phyloP scores from a whole-genome alignment of 2,888 invertebrate genomes.

The Hedychridium roseum region DNA sequence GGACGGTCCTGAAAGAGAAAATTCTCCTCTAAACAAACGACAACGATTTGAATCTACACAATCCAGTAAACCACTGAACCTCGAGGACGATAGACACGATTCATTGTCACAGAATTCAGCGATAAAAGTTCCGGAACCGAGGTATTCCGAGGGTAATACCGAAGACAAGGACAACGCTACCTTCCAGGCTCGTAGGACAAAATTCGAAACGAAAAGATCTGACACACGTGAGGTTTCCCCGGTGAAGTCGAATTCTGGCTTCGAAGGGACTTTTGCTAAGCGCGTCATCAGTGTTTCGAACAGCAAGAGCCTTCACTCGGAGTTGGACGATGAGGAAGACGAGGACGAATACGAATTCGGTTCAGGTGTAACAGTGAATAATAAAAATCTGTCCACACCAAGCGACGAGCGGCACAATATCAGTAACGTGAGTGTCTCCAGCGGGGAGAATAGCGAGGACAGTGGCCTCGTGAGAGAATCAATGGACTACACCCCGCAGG shows the following conservation, averaged over 20 bases:
- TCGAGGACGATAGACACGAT: slow-evolving; percentile 22
- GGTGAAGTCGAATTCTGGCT: slow-evolving; percentile 16
- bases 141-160: too few species aligned
- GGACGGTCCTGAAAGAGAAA: not conserved
- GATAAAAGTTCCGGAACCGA: slow-evolving; percentile 4
- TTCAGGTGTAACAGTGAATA: slow-evolving; percentile 47
- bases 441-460: slow-evolving; percentile 57
- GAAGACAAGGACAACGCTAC: too few species aligned
- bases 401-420: slow-evolving; percentile 48
- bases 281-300: slow-evolving; percentile 32
- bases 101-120: slow-evolving; percentile 15
- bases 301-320: slow-evolving; percentile 26
- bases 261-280: slow-evolving; percentile 30
- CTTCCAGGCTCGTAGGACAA: slow-evolving; percentile 37
- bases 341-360: slow-evolving; percentile 51
- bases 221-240: slow-evolving; percentile 16
- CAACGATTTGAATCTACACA: not conserved
- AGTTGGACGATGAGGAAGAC: slow-evolving; percentile 38
- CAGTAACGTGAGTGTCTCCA: slow-evolving; percentile 58
- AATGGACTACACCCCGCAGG: slow-evolving; percentile 44
- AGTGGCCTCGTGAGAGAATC: slow-evolving; percentile 53
- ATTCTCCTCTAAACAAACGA: not conserved
- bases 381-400: slow-evolving; percentile 36
- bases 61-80: slow-evolving; percentile 4
- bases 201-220: slow-evolving; percentile 30